Conservation (phyloP, 2,888 invertebrate genomes). For the Desoria tigrina region DNA sequence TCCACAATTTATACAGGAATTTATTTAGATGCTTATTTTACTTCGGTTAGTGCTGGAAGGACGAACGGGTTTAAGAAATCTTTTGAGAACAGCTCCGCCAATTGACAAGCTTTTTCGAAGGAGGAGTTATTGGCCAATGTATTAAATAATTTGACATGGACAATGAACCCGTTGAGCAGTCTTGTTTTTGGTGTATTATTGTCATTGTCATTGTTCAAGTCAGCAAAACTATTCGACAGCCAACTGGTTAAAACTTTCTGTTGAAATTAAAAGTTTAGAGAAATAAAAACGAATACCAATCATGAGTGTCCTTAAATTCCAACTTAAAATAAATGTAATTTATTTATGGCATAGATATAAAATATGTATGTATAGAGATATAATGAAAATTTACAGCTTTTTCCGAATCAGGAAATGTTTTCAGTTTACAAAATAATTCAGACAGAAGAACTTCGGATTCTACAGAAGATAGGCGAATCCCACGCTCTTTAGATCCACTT, state of each 20-base stretch:
- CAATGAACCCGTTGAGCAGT: slow-evolving; percentile 14
- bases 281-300: no score
- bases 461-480: background rate
- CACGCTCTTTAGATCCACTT: background rate
- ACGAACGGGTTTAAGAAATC: slow-evolving; percentile 28
- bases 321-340: background rate
- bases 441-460: slow-evolving; percentile 17
- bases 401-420: slow-evolving; percentile 10
- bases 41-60: slow-evolving; percentile 14
- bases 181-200: background rate
- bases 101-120: slow-evolving; percentile 29
- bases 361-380: background rate
- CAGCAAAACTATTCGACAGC: slow-evolving; percentile 37
- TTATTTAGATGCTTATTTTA: background rate
- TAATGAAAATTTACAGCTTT: slow-evolving; percentile 7
- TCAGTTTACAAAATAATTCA: slow-evolving; percentile 9
- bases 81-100: slow-evolving; percentile 29
- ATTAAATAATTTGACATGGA: slow-evolving; percentile 29
- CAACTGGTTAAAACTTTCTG: slow-evolving; percentile 41
- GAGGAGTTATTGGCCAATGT: slow-evolving; percentile 35
- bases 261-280: background rate
- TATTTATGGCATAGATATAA: background rate
- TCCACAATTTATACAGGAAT: no score
- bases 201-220: slow-evolving; percentile 17
- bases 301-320: no score